Evolutionary conservation across 1,140 invertebrate genomes (phyloP).

Genomic region (Drosophila saltans): DNA sequence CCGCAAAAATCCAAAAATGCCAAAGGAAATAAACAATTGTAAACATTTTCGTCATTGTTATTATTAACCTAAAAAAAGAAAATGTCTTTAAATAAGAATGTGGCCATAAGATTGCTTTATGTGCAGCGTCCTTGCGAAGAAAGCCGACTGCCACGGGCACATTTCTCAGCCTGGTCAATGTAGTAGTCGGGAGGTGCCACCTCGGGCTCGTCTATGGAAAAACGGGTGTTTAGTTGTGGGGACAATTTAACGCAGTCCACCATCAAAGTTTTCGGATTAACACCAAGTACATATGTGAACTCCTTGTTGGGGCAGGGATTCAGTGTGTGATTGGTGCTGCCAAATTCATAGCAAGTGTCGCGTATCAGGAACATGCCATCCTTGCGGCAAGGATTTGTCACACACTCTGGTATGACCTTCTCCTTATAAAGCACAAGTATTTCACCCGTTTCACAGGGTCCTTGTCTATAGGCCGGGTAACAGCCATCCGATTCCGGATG

Average conservation of each 20-base stretch:
- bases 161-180: constrained; percentile 65
- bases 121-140: constrained; percentile 44
- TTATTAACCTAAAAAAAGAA: constrained; percentile 20
- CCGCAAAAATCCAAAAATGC: constrained; percentile 16
- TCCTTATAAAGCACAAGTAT: constrained; percentile 85
- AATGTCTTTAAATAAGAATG: constrained; percentile 13
- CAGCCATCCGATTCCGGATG: constrained; percentile 86
- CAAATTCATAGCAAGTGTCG: constrained; percentile 84
- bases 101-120: neutral
- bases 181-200: constrained; percentile 57
- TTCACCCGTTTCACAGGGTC: constrained; percentile 85
- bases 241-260: constrained; percentile 83
- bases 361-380: constrained; percentile 84
- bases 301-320: constrained; percentile 83
- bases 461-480: constrained; percentile 86
- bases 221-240: constrained; percentile 62
- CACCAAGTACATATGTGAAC: constrained; percentile 79
- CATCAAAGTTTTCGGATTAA: constrained; percentile 84
- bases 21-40: constrained; percentile 38
- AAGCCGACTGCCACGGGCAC: constrained; percentile 64
- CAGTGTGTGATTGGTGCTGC: constrained; percentile 45
- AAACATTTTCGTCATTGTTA: constrained; percentile 30
- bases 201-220: constrained; percentile 36
- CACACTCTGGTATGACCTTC: constrained; percentile 85
- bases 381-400: constrained; percentile 85